Conservation (phyloP, 1,140 invertebrate species). For the Hestina assimilis region DNA sequence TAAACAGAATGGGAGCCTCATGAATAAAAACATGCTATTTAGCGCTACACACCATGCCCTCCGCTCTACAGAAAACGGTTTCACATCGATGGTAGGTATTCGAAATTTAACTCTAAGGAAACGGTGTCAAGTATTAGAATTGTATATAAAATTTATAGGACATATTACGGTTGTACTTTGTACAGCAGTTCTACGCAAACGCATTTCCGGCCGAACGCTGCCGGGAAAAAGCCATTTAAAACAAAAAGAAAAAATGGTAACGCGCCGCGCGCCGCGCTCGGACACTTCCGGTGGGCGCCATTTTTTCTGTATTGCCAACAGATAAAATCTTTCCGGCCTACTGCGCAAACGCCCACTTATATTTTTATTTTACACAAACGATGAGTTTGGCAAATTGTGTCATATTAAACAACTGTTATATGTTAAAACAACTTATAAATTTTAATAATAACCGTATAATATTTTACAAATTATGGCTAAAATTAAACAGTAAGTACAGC, state of each 20-base stretch:
- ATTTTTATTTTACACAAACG: slow-evolving; percentile 61
- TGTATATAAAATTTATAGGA: slow-evolving; percentile 50
- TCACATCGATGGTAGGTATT: slow-evolving; percentile 22
- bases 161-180: slow-evolving; percentile 53
- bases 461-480: slow-evolving; percentile 10
- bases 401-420: slow-evolving; percentile 17
- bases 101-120: slow-evolving; percentile 47
- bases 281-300: slow-evolving; percentile 78
- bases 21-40: slow-evolving; percentile 78
- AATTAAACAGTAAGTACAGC: slow-evolving; percentile 35
- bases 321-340: slow-evolving; percentile 78
- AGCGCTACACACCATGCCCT: slow-evolving; percentile 64
- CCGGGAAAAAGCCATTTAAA: slow-evolving; percentile 78
- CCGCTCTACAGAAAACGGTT: slow-evolving; percentile 49
- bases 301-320: slow-evolving; percentile 78
- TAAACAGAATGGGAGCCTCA: slow-evolving; percentile 72
- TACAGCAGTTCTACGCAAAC: slow-evolving; percentile 72
- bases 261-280: slow-evolving; percentile 73
- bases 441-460: not conserved
- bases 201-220: slow-evolving; percentile 76
- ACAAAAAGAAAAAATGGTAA: slow-evolving; percentile 77
- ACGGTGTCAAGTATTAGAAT: slow-evolving; percentile 52
- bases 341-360: slow-evolving; percentile 70
- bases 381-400: slow-evolving; percentile 61
- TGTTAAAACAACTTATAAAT: not conserved